These are phyloP conservation scores for Bombus picipes DNA, from an alignment of 1,140 invertebrate genomes.

Conservation along the genomic window DNA sequence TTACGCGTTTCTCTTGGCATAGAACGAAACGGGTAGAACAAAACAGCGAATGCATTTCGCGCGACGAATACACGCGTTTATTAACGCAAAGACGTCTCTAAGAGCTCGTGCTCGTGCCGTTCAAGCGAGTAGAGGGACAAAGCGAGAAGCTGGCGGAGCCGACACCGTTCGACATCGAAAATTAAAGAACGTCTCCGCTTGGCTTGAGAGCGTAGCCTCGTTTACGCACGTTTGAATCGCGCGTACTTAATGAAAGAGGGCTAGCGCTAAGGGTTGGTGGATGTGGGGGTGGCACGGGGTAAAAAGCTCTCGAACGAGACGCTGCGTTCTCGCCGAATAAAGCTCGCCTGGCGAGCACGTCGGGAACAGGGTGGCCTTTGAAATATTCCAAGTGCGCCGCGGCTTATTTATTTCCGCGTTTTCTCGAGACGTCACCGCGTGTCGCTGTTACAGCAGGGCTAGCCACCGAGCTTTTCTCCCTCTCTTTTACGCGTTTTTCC, in stretches of 20 bases:
- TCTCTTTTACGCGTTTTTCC: constrained; percentile 2
- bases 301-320: constrained; percentile 41
- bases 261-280: not conserved
- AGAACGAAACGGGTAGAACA: too few species aligned
- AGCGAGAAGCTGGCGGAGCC: too few species aligned
- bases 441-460: not conserved
- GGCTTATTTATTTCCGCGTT: constrained; percentile 66
- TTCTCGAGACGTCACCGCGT: constrained; percentile 55
- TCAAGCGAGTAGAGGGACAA: not conserved
- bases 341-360: constrained; percentile 44
- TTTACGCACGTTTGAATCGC: constrained; percentile 53
- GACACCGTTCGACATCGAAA: constrained; percentile 1
- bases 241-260: constrained; percentile 54
- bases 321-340: constrained; percentile 23
- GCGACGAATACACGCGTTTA: not conserved
- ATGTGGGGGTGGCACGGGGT: not conserved
- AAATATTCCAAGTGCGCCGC: constrained; percentile 54
- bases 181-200: constrained; percentile 15
- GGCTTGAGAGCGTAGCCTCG: constrained; percentile 2
- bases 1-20: too few species aligned
- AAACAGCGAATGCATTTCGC: too few species aligned
- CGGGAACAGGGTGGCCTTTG: constrained; percentile 50
- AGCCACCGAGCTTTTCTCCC: not conserved
- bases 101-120: not conserved
- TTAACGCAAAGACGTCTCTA: not conserved